A percentile compares a stretch with the other conserved stretches of the same genome.
Evolutionary conservation across 2,888 invertebrate species (phyloP).

Genomic region (Seira sanloemensis): DNA sequence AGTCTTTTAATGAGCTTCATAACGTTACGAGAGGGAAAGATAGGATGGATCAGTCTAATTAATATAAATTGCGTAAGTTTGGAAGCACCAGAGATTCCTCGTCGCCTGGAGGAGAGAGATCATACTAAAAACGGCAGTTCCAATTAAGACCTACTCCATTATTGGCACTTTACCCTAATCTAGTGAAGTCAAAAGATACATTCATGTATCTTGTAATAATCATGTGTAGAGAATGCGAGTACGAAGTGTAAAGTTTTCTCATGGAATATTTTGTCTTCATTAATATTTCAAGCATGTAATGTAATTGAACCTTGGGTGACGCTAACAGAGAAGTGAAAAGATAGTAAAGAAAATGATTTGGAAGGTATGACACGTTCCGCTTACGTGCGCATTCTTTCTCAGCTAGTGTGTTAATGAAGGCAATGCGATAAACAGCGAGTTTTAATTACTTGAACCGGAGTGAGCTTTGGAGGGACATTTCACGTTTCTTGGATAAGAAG

Average conservation of each 20-base stretch:
- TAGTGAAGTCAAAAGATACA: too few species aligned
- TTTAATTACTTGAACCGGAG: too few species aligned
- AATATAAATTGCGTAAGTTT: background rate
- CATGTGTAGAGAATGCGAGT: too few species aligned
- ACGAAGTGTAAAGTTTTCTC: constrained; percentile 4
- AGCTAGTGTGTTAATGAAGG: too few species aligned
- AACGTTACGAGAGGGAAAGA: background rate
- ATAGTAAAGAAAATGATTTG: background rate
- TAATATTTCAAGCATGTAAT: background rate
- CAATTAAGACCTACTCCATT: background rate
- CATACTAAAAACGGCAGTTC: background rate
- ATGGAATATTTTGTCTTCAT: background rate
- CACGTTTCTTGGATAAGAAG: too few species aligned
- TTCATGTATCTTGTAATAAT: too few species aligned
- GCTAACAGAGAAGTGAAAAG: background rate
- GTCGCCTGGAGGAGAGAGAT: background rate
- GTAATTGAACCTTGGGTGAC: background rate
- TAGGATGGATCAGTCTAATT: background rate
- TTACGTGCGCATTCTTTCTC: too few species aligned
- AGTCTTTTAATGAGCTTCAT: background rate
- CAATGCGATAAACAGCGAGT: too few species aligned
- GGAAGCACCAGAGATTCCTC: background rate
- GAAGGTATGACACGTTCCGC: background rate
- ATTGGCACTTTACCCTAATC: too few species aligned
- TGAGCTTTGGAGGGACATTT: too few species aligned